Evolutionary conservation across 2,797 vertebrate species (phyloP).

Genomic region (Lateolabrax maculatus): DNA sequence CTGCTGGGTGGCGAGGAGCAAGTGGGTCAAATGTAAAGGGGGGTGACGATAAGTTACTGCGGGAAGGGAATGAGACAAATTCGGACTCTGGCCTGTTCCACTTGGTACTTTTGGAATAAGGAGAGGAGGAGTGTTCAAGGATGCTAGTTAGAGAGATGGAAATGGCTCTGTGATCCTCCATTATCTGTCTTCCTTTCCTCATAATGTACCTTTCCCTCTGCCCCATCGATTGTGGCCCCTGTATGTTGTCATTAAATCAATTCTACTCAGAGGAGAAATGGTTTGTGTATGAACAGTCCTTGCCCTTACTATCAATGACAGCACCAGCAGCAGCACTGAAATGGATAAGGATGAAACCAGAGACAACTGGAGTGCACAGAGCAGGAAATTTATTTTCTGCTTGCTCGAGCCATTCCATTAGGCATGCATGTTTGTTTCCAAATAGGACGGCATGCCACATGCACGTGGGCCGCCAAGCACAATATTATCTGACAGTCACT

Average conservation of each 20-base stretch:
- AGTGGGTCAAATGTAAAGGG: slow-evolving; percentile 39
- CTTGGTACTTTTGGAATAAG: slow-evolving; percentile 42
- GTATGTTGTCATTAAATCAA: slow-evolving; percentile 88
- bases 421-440: slow-evolving; percentile 69
- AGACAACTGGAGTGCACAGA: slow-evolving; percentile 64
- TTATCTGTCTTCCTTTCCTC: slow-evolving; percentile 84
- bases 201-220: slow-evolving; percentile 83
- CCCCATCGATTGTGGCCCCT: slow-evolving; percentile 84
- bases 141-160: slow-evolving; percentile 81
- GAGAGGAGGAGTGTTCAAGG: slow-evolving; percentile 70
- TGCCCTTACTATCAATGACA: slow-evolving; percentile 78
- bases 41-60: neutral
- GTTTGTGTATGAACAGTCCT: slow-evolving; percentile 84
- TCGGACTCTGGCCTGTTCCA: slow-evolving; percentile 24
- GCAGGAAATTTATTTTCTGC: slow-evolving; percentile 73
- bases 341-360: slow-evolving; percentile 79
- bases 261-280: slow-evolving; percentile 84
- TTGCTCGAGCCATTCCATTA: slow-evolving; percentile 60
- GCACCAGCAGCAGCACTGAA: slow-evolving; percentile 62
- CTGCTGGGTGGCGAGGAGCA: slow-evolving; percentile 7
- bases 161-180: slow-evolving; percentile 84
- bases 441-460: slow-evolving; percentile 41
- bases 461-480: slow-evolving; percentile 37
- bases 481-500: slow-evolving; percentile 63
- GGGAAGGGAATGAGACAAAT: slow-evolving; percentile 12